A percentile compares a stretch with the other conserved stretches of the same genome.
phyloP scores from a whole-genome alignment of 2,888 invertebrate species.

The Xanthia togata region DNA sequence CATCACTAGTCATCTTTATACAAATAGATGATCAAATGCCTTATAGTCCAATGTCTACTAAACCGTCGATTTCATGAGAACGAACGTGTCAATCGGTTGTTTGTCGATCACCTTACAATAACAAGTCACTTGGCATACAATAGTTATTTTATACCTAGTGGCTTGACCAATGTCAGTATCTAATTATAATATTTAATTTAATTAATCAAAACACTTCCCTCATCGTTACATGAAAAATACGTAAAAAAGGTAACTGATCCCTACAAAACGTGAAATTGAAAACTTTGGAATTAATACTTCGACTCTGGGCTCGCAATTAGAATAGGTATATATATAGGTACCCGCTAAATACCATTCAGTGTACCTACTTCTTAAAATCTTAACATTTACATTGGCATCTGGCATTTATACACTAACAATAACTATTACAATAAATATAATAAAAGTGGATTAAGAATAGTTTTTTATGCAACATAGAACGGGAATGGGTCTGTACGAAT shows the following conservation, averaged over 20 bases:
- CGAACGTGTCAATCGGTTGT: not conserved
- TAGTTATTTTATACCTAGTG: not conserved
- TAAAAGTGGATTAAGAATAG: not conserved
- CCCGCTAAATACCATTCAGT: not conserved
- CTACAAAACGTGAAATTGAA: not conserved
- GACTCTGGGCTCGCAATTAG: not conserved
- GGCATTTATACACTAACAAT: not conserved
- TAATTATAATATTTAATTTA: conserved; percentile 20
- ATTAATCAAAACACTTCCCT: not conserved
- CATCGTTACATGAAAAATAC: not conserved
- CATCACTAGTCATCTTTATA: no score
- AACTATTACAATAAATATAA: not conserved
- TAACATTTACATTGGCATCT: no score
- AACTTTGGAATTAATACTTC: not conserved
- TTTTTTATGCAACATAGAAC: not conserved
- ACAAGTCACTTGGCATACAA: conserved; percentile 8
- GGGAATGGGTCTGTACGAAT: no score
- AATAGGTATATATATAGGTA: no score
- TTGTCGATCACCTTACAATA: conserved; percentile 1
- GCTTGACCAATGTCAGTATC: not conserved
- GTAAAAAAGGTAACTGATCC: not conserved
- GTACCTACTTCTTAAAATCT: no score
- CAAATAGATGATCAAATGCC: not conserved
- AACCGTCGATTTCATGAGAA: not conserved
- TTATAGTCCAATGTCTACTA: not conserved